phyloP scores from a whole-genome alignment of 2,113 vertebrate species.

The Prolemur simus region DNA sequence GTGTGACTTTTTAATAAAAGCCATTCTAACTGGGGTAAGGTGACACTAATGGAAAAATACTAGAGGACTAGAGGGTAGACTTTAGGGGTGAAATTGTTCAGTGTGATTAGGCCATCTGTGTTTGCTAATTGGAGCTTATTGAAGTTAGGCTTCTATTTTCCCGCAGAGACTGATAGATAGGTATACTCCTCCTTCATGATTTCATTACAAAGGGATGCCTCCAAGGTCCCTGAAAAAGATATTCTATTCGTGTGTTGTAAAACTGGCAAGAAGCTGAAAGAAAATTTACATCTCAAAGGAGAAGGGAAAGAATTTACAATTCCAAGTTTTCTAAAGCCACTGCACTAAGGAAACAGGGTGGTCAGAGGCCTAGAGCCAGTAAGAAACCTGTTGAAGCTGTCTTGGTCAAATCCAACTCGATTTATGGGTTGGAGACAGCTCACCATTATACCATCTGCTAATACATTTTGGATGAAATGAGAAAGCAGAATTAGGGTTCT shows the following conservation, averaged over 20 bases:
- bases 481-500: background rate
- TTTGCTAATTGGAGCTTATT: background rate
- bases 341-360: background rate
- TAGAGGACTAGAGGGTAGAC: background rate
- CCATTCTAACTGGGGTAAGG: too few relatives aligned
- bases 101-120: background rate
- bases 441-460: background rate
- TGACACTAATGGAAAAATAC: background rate
- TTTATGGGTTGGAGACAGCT: background rate
- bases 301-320: background rate
- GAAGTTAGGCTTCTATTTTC: background rate
- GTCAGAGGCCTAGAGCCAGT: background rate
- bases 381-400: background rate
- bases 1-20: background rate
- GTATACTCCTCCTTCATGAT: background rate
- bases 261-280: background rate
- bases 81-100: background rate
- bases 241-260: background rate
- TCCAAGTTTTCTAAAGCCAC: background rate
- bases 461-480: background rate
- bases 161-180: background rate
- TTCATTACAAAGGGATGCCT: background rate
- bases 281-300: background rate
- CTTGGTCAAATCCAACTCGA: background rate
- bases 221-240: background rate